A percentile compares a stretch with the other conserved stretches of the same genome.
phyloP scores from a whole-genome alignment of 1,140 invertebrate species.

The Formica exsecta region DNA sequence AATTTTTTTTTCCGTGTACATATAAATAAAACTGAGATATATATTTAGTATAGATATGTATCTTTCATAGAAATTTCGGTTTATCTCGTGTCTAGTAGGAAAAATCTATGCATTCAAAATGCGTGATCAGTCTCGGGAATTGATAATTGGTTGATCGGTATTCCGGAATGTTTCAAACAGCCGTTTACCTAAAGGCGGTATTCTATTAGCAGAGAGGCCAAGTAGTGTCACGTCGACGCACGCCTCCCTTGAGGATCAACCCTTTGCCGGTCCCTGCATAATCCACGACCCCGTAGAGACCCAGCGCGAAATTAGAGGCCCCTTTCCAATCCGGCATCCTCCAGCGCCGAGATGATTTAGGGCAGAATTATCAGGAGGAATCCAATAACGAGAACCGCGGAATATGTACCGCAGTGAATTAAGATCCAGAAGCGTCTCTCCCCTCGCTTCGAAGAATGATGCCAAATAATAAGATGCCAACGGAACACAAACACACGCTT shows the following conservation, averaged over 20 bases:
- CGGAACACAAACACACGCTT: background rate
- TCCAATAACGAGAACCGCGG: conserved; percentile 84
- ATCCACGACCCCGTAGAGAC: conserved; percentile 86
- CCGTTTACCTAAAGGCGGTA: conserved; percentile 79
- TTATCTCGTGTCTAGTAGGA: background rate
- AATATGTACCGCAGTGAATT: conserved; percentile 83
- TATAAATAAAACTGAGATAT: background rate
- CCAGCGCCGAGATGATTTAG: conserved; percentile 82
- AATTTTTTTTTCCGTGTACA: too few species aligned
- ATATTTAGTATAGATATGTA: background rate
- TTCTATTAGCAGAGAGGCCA: conserved; percentile 83
- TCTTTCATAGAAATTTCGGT: background rate
- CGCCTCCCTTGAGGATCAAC: conserved; percentile 85
- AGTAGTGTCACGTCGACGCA: conserved; percentile 83
- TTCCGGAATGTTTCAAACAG: conserved; percentile 35
- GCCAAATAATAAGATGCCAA: conserved; percentile 21
- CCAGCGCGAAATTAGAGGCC: conserved; percentile 83
- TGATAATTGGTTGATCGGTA: conserved; percentile 42
- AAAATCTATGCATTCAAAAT: background rate
- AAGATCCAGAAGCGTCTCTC: conserved; percentile 78
- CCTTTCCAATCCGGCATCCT: conserved; percentile 76
- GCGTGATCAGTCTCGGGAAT: background rate
- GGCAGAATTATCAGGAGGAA: conserved; percentile 85
- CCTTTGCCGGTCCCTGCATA: conserved; percentile 84
- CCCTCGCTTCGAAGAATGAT: conserved; percentile 15